Percentiles rank a stretch among this genome's conserved stretches.
These are phyloP conservation scores for Lagopus leucura DNA, from an alignment of 2,113 vertebrate genomes.

Conservation along the genomic window DNA sequence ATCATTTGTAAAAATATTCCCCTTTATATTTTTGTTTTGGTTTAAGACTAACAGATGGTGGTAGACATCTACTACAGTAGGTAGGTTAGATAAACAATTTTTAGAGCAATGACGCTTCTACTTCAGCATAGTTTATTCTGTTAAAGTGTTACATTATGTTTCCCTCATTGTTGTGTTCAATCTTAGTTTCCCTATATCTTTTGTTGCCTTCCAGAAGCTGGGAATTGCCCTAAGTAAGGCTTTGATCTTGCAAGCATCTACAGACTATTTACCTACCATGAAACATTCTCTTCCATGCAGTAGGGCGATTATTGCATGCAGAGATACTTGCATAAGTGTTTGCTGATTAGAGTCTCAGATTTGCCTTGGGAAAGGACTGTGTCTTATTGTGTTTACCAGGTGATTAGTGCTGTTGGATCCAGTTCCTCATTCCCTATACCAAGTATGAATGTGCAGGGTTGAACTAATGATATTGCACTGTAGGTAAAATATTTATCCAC, in stretches of 20 bases:
- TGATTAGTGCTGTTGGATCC: not conserved
- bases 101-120: not conserved
- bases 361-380: not conserved
- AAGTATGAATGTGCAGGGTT: not conserved
- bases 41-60: not conserved
- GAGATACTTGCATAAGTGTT: not conserved
- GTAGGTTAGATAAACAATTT: not conserved
- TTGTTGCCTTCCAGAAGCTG: not conserved
- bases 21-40: not conserved
- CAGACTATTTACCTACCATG: not conserved
- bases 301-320: not conserved
- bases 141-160: not conserved
- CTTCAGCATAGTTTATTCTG: not conserved
- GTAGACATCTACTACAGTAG: not conserved
- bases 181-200: slow-evolving; percentile 9
- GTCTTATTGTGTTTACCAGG: not conserved
- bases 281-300: not conserved
- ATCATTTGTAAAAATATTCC: not conserved
- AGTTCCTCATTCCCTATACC: not conserved
- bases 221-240: slow-evolving; percentile 8
- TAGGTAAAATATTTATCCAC: not conserved
- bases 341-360: not conserved
- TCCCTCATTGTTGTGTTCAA: not conserved
- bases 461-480: not conserved
- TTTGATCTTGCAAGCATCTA: slow-evolving; percentile 18